These are phyloP conservation scores for Drosophila anomalata DNA, from an alignment of 2,888 invertebrate genomes.

Conservation along the genomic window DNA sequence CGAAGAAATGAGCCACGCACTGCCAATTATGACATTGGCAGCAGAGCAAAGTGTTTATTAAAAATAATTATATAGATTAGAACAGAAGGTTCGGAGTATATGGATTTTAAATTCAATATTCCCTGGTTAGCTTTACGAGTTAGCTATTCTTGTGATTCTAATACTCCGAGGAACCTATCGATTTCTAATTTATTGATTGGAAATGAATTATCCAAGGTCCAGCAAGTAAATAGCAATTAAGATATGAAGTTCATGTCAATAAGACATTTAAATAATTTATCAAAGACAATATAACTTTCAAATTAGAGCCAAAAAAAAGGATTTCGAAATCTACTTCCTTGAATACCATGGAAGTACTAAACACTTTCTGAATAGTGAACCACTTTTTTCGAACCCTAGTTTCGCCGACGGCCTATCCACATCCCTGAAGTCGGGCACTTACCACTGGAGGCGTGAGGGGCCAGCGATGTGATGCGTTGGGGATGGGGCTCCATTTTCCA, in stretches of 20 bases:
- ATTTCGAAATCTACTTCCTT: no score
- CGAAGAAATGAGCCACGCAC: constrained; percentile 36
- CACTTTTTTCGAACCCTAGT: neutral
- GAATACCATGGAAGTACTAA: no score
- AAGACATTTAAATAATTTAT: no score
- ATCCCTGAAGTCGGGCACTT: constrained; percentile 57
- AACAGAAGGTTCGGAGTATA: neutral
- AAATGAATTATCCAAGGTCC: no score
- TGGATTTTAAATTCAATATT: neutral
- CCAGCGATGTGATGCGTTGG: constrained; percentile 79
- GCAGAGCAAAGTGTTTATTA: neutral
- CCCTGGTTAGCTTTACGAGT: neutral
- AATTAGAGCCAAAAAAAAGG: no score
- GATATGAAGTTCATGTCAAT: neutral
- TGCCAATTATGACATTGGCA: constrained; percentile 21
- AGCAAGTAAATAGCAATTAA: neutral
- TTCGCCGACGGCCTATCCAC: constrained; percentile 55
- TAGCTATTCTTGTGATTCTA: neutral
- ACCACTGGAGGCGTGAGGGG: constrained; percentile 80
- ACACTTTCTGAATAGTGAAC: no score
- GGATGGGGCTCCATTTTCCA: constrained; percentile 84
- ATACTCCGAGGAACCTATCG: no score
- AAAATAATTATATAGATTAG: neutral
- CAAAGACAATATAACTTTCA: no score
- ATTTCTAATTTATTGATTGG: no score